These are phyloP conservation scores for Falco punctatus DNA, from an alignment of 2,113 vertebrate species.

Conservation along the genomic window DNA sequence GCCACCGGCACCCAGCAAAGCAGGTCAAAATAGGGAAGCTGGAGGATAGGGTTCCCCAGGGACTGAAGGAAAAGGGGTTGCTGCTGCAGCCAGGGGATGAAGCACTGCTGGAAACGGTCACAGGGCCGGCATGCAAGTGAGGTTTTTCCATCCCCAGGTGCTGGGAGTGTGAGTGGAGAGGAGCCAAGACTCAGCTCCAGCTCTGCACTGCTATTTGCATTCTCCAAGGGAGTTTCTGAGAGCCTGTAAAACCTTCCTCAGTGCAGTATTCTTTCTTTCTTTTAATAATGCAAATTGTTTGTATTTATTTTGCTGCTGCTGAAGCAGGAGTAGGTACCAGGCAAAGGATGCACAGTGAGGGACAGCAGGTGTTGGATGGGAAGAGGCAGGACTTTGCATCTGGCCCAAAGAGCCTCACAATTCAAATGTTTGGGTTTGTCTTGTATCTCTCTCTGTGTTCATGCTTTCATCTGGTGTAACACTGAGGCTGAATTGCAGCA, in stretches of 20 bases:
- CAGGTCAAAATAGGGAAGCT: neutral
- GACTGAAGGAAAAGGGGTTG: neutral
- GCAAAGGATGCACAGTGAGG: neutral
- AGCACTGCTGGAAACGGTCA: neutral
- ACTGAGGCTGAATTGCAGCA: neutral
- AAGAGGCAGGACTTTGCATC: neutral
- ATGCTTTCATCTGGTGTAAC: neutral
- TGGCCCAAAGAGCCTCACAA: neutral
- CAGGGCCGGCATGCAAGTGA: accelerated
- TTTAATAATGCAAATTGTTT: neutral
- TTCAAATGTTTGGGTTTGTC: accelerated
- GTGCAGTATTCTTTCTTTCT: neutral
- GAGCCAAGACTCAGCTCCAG: neutral
- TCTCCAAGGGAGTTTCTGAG: neutral
- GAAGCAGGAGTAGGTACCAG: accelerated
- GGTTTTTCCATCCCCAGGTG: neutral
- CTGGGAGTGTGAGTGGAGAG: neutral
- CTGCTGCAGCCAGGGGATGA: neutral
- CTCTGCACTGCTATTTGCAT: neutral
- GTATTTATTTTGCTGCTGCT: neutral
- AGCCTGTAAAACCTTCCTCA: neutral
- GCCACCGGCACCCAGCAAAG: neutral
- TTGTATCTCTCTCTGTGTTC: neutral
- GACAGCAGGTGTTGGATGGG: accelerated
- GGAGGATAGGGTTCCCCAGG: neutral